Conservation (phyloP, 2,888 invertebrate species). For the Dicranocentrus wangi region DNA sequence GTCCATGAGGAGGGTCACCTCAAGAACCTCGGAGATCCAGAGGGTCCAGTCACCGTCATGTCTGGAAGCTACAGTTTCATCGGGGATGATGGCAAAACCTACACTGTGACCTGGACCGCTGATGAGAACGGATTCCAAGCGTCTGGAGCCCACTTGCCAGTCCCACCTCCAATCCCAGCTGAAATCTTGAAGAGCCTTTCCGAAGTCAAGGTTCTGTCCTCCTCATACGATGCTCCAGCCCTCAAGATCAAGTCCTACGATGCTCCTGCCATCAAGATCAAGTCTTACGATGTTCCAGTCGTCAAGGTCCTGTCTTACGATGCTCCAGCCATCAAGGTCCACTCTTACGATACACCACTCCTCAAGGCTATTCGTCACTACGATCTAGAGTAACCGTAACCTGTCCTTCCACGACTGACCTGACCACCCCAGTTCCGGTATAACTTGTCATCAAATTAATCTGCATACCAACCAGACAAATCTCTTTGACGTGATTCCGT, state of each 20-base stretch:
- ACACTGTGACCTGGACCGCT: conserved; percentile 50
- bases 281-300: too few species aligned
- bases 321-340: too few species aligned
- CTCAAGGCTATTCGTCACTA: too few species aligned
- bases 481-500: too few species aligned
- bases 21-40: conserved; percentile 42
- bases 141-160: conserved; percentile 52
- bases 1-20: conserved; percentile 18
- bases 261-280: not conserved
- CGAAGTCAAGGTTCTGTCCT: not conserved
- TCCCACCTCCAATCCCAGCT: conserved; percentile 45
- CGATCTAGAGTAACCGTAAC: too few species aligned
- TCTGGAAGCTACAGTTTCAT: conserved; percentile 62
- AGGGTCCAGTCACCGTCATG: conserved; percentile 58
- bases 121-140: too few species aligned
- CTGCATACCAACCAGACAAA: too few species aligned
- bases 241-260: not conserved
- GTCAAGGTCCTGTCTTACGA: too few species aligned
- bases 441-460: too few species aligned
- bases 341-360: too few species aligned
- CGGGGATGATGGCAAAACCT: conserved; percentile 61
- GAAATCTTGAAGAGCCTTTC: not conserved
- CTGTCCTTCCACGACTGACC: too few species aligned
- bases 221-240: not conserved
- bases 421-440: too few species aligned